Conservation (phyloP, 2,113 vertebrate species). For the Anhinga anhinga region DNA sequence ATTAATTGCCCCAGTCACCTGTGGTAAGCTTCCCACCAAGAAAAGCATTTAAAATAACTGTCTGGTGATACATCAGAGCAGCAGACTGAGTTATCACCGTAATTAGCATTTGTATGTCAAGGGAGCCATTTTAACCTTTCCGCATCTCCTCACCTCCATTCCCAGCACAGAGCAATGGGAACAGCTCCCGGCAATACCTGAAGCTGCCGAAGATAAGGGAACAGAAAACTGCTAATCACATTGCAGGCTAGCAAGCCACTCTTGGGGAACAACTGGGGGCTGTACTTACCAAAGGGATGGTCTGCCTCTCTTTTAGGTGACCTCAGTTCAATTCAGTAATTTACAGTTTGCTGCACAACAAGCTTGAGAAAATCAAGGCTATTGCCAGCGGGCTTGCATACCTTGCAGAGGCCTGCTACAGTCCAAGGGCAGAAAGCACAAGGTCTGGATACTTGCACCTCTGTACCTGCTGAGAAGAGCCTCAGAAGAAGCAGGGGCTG, state of each 20-base stretch:
- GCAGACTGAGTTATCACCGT: background rate
- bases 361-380: background rate
- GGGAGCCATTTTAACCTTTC: background rate
- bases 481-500: background rate
- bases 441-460: background rate
- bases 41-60: background rate
- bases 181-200: background rate
- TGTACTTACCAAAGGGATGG: background rate
- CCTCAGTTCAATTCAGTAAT: background rate
- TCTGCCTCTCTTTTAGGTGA: background rate
- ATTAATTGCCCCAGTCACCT: background rate
- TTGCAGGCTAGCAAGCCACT: background rate
- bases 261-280: background rate
- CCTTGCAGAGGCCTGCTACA: background rate
- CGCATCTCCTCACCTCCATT: background rate
- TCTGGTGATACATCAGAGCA: background rate
- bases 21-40: accelerated
- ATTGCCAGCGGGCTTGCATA: background rate
- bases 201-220: background rate
- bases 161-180: background rate
- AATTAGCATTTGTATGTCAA: background rate
- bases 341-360: background rate
- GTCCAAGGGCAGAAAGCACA: background rate
- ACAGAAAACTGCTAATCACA: background rate
- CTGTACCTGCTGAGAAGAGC: background rate